Percentiles rank a stretch among this genome's conserved stretches.
These are phyloP conservation scores for Polyodon spathula DNA, from an alignment of 2,113 vertebrate species.

Conservation along the genomic window DNA sequence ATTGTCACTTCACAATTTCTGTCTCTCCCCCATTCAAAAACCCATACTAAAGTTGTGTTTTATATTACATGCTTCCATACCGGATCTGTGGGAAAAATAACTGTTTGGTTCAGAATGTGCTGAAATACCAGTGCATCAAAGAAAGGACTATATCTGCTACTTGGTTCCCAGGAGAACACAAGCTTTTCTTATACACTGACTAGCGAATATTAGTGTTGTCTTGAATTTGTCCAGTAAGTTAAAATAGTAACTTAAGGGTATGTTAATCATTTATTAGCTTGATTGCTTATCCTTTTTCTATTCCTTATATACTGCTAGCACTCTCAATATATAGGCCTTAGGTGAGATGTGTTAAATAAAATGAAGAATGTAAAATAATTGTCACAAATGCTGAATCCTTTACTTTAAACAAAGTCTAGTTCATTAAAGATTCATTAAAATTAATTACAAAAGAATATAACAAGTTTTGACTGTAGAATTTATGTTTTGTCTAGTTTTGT, in stretches of 20 bases:
- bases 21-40: too few species aligned
- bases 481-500: too few species aligned
- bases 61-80: too few species aligned
- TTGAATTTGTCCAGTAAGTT: constrained; percentile 2
- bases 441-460: too few species aligned
- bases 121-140: not conserved
- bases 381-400: constrained; percentile 26
- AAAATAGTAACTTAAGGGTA: too few species aligned
- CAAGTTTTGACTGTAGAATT: too few species aligned
- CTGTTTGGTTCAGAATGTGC: not conserved
- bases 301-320: constrained; percentile 13
- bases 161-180: not conserved
- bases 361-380: constrained; percentile 6
- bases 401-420: constrained; percentile 18
- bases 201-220: not conserved
- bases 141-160: not conserved
- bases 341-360: constrained; percentile 22
- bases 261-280: constrained; percentile 23
- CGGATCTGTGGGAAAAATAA: too few species aligned
- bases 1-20: constrained; percentile 17
- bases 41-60: too few species aligned
- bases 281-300: constrained; percentile 13
- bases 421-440: constrained; percentile 26
- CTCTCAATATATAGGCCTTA: constrained; percentile 17
- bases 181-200: constrained; percentile 5